These are phyloP conservation scores for Arctia plantaginis DNA, from an alignment of 2,888 invertebrate genomes.

Conservation along the genomic window DNA sequence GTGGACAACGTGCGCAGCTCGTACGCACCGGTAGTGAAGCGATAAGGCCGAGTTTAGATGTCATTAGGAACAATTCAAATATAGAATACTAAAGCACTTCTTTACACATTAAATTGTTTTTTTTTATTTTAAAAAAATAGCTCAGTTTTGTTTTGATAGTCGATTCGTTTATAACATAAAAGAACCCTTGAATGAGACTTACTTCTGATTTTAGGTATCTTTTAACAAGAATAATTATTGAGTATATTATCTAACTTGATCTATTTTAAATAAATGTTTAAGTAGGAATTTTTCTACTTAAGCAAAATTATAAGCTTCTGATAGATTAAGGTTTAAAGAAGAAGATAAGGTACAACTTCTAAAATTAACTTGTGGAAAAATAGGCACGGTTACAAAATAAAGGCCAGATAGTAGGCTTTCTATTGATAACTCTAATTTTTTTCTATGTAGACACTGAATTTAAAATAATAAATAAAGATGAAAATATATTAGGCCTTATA, in stretches of 20 bases:
- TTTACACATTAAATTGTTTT: not conserved
- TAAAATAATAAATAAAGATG: not conserved
- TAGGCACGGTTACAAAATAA: not conserved
- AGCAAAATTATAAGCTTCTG: no score
- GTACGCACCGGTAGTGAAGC: conserved; percentile 35
- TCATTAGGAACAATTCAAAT: not conserved
- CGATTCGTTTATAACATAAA: not conserved
- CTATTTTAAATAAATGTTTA: no score
- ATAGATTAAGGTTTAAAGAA: not conserved
- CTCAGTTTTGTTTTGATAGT: not conserved
- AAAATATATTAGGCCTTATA: conserved; percentile 24
- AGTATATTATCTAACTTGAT: no score
- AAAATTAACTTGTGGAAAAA: not conserved
- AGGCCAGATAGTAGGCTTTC: not conserved
- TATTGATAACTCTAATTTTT: not conserved
- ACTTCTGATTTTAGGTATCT: not conserved
- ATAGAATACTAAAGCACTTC: not conserved
- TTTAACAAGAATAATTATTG: not conserved
- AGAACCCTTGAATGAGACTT: not conserved
- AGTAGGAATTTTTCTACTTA: not conserved
- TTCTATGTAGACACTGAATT: not conserved
- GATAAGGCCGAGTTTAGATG: conserved; percentile 24
- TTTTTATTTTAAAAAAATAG: not conserved
- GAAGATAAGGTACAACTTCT: not conserved
- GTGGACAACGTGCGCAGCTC: conserved; percentile 48